Evolutionary conservation across 2,113 vertebrate species (phyloP).

Genomic region (Echinops telfairi): DNA sequence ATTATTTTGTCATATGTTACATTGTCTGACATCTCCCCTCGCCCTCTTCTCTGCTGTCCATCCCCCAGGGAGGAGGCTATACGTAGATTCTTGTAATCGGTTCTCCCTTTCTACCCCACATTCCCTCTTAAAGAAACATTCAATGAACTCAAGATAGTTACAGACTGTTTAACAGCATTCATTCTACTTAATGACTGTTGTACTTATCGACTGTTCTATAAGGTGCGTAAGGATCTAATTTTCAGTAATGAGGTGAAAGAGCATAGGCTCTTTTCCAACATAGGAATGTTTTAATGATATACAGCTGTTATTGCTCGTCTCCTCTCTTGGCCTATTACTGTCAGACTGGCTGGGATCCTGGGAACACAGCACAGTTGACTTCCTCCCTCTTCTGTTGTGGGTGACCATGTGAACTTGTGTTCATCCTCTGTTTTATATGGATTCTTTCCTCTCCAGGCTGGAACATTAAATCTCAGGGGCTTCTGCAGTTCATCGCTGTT

Average conservation of each 20-base stretch:
- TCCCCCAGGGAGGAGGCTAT: too few species aligned
- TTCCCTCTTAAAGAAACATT: conserved; percentile 45
- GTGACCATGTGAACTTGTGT: not conserved
- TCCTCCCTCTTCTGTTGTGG: not conserved
- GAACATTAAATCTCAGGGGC: not conserved
- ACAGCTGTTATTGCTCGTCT: not conserved
- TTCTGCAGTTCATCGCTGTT: not conserved
- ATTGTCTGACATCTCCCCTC: too few species aligned
- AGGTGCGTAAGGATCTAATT: conserved; percentile 17
- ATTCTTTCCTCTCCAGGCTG: not conserved
- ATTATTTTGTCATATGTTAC: too few species aligned
- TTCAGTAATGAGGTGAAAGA: not conserved
- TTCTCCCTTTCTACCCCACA: too few species aligned
- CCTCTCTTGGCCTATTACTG: not conserved
- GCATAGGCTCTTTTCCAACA: not conserved
- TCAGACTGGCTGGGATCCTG: not conserved
- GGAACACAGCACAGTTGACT: not conserved
- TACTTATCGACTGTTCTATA: not conserved
- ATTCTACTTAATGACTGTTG: not conserved
- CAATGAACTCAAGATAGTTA: conserved; percentile 46
- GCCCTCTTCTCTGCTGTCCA: too few species aligned
- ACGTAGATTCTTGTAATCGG: too few species aligned
- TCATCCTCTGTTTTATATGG: not conserved
- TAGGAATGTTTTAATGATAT: not conserved
- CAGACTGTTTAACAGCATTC: not conserved